phyloP scores from a whole-genome alignment of 2,888 invertebrate genomes.

The Cyrtodaria siliqua region DNA sequence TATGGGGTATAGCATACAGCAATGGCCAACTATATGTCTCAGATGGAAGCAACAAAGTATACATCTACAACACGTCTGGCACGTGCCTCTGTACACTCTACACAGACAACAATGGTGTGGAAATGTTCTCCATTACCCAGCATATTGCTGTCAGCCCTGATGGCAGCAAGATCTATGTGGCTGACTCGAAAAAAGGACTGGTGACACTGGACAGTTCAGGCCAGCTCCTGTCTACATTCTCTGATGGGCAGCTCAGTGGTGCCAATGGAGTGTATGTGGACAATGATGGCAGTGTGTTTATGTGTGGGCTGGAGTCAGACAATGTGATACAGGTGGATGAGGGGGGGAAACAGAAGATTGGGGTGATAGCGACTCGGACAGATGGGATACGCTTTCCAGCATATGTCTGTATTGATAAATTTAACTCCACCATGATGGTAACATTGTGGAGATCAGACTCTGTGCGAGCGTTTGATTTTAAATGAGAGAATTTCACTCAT shows the following conservation, averaged over 20 bases:
- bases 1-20: slow-evolving; percentile 12
- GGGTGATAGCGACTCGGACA: neutral
- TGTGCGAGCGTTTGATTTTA: no score
- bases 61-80: slow-evolving; percentile 13
- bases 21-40: neutral
- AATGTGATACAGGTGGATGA: slow-evolving; percentile 11
- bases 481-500: no score
- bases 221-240: neutral
- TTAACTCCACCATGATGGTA: no score
- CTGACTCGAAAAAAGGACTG: no score
- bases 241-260: neutral
- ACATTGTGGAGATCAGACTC: no score
- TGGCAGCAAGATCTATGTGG: neutral
- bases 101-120: neutral
- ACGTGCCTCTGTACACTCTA: neutral
- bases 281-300: slow-evolving; percentile 7
- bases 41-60: neutral
- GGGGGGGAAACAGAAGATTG: slow-evolving; percentile 6
- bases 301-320: neutral
- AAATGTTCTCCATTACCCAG: no score
- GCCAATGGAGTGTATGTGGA: slow-evolving; percentile 1
- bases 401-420: no score
- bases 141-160: neutral
- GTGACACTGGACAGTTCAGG: slow-evolving; percentile 14
- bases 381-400: neutral